Evolutionary conservation across 2,888 invertebrate species (phyloP).

Genomic region (Merodon equestris): DNA sequence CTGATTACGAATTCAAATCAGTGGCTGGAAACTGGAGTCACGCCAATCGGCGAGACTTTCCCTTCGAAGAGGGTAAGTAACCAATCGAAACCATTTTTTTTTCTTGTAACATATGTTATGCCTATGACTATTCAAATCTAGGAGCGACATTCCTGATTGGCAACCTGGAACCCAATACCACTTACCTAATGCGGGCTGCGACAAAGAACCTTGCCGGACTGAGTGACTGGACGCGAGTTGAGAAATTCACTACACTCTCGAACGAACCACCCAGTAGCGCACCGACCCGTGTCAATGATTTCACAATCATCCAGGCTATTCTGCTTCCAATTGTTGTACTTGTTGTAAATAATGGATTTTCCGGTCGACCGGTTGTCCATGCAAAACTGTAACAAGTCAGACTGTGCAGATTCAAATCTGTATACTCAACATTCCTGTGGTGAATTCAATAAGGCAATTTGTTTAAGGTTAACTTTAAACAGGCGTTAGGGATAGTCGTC

Average conservation of each 20-base stretch:
- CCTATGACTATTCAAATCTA: constrained; percentile 69
- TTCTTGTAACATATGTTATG: neutral
- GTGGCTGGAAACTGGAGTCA: constrained; percentile 77
- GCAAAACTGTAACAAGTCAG: constrained; percentile 18
- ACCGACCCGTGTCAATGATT: constrained; percentile 8
- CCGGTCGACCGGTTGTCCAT: neutral
- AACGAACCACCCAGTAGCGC: constrained; percentile 73
- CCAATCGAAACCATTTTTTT: neutral
- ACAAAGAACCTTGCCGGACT: constrained; percentile 81
- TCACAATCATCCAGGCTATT: constrained; percentile 31
- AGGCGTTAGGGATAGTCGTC: constrained; percentile 49
- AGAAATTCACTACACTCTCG: constrained; percentile 75
- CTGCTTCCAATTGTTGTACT: constrained; percentile 41
- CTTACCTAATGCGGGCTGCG: constrained; percentile 81
- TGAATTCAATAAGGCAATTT: constrained; percentile 47
- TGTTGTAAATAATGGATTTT: constrained; percentile 27
- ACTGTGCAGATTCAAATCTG: constrained; percentile 13
- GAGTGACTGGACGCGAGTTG: constrained; percentile 77
- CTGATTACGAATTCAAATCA: constrained; percentile 76
- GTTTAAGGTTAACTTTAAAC: constrained; percentile 56
- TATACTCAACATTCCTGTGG: constrained; percentile 59
- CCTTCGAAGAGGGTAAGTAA: constrained; percentile 77
- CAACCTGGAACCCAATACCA: constrained; percentile 79
- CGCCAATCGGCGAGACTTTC: constrained; percentile 76
- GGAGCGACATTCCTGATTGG: constrained; percentile 80